phyloP scores from a whole-genome alignment of 2,888 invertebrate genomes.

The Coenonympha arcania region DNA sequence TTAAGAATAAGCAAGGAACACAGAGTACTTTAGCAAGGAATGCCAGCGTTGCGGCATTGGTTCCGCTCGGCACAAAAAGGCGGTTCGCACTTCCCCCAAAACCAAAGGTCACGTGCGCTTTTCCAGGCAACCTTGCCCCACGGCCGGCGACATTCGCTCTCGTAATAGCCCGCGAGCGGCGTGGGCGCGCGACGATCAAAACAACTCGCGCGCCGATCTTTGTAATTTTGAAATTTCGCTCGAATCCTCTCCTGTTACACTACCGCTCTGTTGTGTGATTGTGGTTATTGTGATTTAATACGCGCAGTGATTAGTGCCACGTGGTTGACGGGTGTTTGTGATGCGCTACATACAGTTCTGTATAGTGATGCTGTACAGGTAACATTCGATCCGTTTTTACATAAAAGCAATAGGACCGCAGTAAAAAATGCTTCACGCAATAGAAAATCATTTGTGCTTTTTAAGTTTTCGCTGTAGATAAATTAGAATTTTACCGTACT shows the following conservation, averaged over 20 bases:
- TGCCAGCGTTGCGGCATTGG: too few relatives aligned
- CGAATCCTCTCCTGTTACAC: constrained; percentile 22
- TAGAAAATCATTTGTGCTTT: too few relatives aligned
- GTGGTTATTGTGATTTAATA: constrained; percentile 11
- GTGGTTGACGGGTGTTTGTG: constrained; percentile 33
- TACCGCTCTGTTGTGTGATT: constrained; percentile 14
- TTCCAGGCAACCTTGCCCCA: constrained; percentile 68
- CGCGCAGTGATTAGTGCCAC: too few relatives aligned
- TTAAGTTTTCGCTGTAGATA: too few relatives aligned
- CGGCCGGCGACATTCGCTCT: constrained; percentile 62
- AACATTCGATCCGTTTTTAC: constrained; percentile 23
- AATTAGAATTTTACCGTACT: too few relatives aligned
- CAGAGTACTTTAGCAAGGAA: too few relatives aligned
- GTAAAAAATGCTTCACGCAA: neutral
- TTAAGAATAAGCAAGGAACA: too few relatives aligned
- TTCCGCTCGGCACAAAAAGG: too few relatives aligned
- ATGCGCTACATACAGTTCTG: constrained; percentile 64
- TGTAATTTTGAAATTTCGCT: constrained; percentile 41
- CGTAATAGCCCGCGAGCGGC: constrained; percentile 58
- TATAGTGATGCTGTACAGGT: constrained; percentile 59
- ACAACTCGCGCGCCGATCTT: constrained; percentile 60
- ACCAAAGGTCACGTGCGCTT: constrained; percentile 9
- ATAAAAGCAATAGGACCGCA: neutral
- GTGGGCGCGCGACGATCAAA: constrained; percentile 66
- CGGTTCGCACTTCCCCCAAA: neutral